A percentile compares a stretch with the other conserved stretches of the same genome.
phyloP scores from a whole-genome alignment of 23 tunicate genomes.

The Phallusia fumigata region DNA sequence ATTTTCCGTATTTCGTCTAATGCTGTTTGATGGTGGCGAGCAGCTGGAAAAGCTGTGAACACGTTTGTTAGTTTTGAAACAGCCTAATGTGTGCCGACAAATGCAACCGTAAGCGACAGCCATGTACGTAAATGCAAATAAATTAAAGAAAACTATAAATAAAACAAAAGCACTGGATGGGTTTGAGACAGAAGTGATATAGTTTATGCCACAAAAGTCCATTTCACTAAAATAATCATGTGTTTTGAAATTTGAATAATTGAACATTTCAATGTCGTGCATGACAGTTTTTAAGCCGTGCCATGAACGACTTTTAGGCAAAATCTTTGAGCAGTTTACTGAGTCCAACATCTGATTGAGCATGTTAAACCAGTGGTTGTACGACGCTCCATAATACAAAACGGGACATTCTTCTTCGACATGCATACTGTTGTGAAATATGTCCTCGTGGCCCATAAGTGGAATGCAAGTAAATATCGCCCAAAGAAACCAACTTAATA shows the following conservation, averaged over 20 bases:
- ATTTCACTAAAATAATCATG: background rate
- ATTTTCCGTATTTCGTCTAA: background rate
- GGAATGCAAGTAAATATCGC: background rate
- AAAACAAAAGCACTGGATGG: background rate
- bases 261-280: background rate
- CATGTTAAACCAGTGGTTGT: background rate
- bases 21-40: background rate
- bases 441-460: background rate
- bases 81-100: background rate
- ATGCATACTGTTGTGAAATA: background rate
- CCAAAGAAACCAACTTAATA: background rate
- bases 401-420: background rate
- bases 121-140: background rate
- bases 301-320: background rate
- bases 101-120: background rate
- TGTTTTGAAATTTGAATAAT: background rate
- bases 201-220: background rate
- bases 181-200: background rate
- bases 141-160: background rate
- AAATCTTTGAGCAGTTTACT: background rate
- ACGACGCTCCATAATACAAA: background rate
- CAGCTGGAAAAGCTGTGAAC: too few species aligned
- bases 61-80: too few species aligned
- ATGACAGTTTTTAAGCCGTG: background rate
- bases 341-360: background rate